phyloP scores from a whole-genome alignment of 1,140 invertebrate genomes.

The Hylyphantes graminicola region DNA sequence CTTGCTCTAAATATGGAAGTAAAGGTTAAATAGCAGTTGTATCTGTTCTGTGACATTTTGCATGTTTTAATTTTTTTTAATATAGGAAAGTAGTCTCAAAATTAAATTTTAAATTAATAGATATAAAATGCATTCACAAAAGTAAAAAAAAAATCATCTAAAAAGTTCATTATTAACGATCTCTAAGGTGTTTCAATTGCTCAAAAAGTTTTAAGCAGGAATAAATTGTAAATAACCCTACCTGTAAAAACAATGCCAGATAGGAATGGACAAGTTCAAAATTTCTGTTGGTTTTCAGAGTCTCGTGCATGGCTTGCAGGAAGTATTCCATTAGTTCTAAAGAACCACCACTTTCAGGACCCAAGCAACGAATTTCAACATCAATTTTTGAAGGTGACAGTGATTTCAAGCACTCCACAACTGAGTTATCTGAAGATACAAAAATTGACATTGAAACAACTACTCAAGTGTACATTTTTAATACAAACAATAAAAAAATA shows the following conservation, averaged over 20 bases:
- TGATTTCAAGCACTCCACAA: constrained; percentile 81
- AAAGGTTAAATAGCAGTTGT: no score
- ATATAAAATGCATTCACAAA: not conserved
- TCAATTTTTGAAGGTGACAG: constrained; percentile 88
- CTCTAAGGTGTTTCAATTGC: no score
- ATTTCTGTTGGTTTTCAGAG: constrained; percentile 81
- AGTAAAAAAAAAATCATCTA: not conserved
- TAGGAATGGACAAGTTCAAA: constrained; percentile 95
- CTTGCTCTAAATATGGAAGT: no score
- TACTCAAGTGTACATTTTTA: not conserved
- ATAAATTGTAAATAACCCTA: constrained; percentile 63
- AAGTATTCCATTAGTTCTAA: constrained; percentile 80
- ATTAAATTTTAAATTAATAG: not conserved
- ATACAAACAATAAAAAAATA: no score
- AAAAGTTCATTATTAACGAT: not conserved
- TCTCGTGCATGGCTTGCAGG: constrained; percentile 78
- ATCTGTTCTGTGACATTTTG: no score
- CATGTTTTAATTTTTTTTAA: not conserved
- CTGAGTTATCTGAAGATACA: constrained; percentile 66
- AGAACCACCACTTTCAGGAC: constrained; percentile 78
- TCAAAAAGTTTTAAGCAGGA: not conserved
- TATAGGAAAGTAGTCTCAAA: not conserved
- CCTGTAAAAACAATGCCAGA: constrained; percentile 90
- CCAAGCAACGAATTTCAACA: constrained; percentile 86
- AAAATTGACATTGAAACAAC: not conserved